Evolutionary conservation across 2,113 vertebrate genomes (phyloP).

Genomic region (Sakesphorus luctuosus): DNA sequence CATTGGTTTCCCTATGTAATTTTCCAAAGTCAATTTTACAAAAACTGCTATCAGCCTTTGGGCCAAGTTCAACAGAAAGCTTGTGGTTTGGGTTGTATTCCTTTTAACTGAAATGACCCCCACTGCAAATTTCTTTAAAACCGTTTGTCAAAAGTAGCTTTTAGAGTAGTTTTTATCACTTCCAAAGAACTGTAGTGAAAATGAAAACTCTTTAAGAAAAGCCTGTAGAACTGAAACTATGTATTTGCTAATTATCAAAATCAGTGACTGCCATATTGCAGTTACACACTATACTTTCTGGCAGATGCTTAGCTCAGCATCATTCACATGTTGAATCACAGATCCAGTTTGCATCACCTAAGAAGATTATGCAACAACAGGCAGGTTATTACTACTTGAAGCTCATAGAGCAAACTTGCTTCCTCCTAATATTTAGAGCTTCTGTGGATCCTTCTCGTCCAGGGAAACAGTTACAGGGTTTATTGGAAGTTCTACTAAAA

Average conservation of each 20-base stretch:
- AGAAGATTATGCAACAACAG: constrained; percentile 15
- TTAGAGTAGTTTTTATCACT: not conserved
- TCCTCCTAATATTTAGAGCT: not conserved
- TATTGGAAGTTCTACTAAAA: not conserved
- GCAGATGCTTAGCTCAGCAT: not conserved
- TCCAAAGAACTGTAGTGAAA: not conserved
- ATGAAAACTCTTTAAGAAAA: not conserved
- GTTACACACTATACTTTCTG: not conserved
- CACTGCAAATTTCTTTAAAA: not conserved
- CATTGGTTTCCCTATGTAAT: not conserved
- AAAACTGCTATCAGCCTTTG: not conserved
- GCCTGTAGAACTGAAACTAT: not conserved
- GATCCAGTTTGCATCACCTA: not conserved
- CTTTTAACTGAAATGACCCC: not conserved
- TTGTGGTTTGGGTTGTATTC: not conserved
- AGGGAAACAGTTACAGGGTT: not conserved
- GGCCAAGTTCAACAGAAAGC: not conserved
- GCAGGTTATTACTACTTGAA: constrained; percentile 1
- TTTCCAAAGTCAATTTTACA: not conserved
- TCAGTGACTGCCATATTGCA: not conserved
- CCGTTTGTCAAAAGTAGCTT: not conserved
- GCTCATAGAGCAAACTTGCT: not conserved
- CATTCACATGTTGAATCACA: not conserved
- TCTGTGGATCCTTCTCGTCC: not conserved
- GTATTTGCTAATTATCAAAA: not conserved